Conservation (phyloP, 2,888 invertebrate species). For the Netelia inedita region DNA sequence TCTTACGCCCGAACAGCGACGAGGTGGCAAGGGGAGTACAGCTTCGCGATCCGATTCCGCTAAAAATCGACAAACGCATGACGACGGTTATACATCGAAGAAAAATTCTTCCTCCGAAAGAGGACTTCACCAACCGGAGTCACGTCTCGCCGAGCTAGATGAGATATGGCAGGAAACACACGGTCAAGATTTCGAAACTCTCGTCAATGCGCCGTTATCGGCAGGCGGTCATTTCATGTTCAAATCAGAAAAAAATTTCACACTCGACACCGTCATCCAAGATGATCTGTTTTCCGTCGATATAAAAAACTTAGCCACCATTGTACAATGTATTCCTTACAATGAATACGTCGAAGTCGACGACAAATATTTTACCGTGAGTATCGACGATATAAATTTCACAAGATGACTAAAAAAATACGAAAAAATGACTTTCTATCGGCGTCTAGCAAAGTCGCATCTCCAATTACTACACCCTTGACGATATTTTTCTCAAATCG, state of each 20-base stretch:
- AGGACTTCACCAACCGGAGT: conserved; percentile 53
- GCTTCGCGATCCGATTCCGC: conserved; percentile 5
- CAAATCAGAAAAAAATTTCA: conserved; percentile 85
- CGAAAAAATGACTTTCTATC: not conserved
- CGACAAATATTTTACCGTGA: conserved; percentile 83
- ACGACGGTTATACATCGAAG: not conserved
- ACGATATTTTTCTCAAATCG: not conserved
- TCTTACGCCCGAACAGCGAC: not conserved
- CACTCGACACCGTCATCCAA: conserved; percentile 79
- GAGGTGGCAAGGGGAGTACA: not conserved
- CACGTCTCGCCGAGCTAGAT: conserved; percentile 62
- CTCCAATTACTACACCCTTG: not conserved
- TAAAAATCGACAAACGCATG: conserved; percentile 11
- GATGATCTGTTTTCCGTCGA: conserved; percentile 85
- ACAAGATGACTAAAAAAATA: not conserved
- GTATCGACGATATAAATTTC: conserved; percentile 49
- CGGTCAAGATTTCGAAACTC: conserved; percentile 83
- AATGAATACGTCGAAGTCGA: conserved; percentile 84
- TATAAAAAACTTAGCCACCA: conserved; percentile 82
- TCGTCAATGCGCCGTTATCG: conserved; percentile 82
- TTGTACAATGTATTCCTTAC: conserved; percentile 85
- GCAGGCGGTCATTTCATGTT: conserved; percentile 84
- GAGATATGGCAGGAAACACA: conserved; percentile 76
- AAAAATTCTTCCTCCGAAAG: conserved; percentile 21
- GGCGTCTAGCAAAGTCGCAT: not conserved